Evolutionary conservation across 2,888 invertebrate genomes (phyloP), one percentile per base, ranked within the genome.

Genomic region (Lysandra coridon): DNA sequence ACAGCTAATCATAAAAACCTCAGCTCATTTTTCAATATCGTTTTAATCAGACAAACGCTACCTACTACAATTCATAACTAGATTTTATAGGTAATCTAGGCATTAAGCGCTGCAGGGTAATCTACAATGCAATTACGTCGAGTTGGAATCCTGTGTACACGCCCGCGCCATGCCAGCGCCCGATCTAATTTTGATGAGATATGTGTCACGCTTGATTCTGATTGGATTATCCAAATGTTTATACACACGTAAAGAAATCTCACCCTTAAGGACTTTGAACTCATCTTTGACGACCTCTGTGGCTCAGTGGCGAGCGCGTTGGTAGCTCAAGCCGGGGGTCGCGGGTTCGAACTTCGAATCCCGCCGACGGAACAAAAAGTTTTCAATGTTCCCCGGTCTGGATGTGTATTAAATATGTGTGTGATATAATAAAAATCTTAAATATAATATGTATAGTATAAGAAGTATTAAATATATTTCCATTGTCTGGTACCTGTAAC

Each of bases 181-280:
- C 17, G 69, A 69, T 69, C 69, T 69, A 69, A 69, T 69, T 69
- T 69, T 69, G 69, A 69, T 69, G 33, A 69, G 69, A 69, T 69
- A 33, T 33, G 69, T 69, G 69, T 69, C 69, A 69, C 69, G 33
- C 64, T 37, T 69, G 69, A 37, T 69, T 69, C 69, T 69, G 69
- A 69, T 69, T 69, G 69, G 69, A 69, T 69, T 69, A 37, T 69
- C 69, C 5, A 69, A 69, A 69, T 69, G 33, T 14, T 37, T 69
- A 4, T 10, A 37, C 69, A 5, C 64, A 3, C 10, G 12, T 4
- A 30, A 64, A 30, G 64, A 12, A 30, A 30, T 64, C 12, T 12
- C 3, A 30, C 23, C 30, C 64, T 64, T 3, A 10, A 30, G 23
- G 57, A 17, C 4, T 57, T 57, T 17, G 53, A 23, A 23, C 23